Evolutionary conservation across 2,888 invertebrate genomes (phyloP), one percentile per base, ranked within the genome.

Genomic region (Parnassius smintheus): DNA sequence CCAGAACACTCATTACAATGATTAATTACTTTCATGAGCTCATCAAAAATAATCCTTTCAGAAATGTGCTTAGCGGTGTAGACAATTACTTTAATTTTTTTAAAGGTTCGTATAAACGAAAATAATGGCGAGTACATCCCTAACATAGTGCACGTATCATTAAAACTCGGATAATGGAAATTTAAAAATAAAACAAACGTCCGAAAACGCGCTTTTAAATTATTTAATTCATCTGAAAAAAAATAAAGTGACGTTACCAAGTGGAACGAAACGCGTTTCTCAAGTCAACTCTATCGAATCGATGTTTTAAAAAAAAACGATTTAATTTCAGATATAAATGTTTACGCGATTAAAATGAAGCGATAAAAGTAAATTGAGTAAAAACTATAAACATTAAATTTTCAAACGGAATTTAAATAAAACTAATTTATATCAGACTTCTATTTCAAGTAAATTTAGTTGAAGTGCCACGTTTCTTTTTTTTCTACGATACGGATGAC

Each of bases 231-330:
- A 2, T 25, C 2, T 25, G 25, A 25, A 25, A 25, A 42, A 55
- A 61, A 48, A 59, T 45, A 7, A 48, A 9, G 13, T 64, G 42
- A 64, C 56, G 22, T 53, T 56, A 60, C 56, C 42, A 53, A 44
- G 56, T 60, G 59, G 56, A 60, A 64, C 64, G 18, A 52, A 64
- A 64, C 22, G 60, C 56, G 56, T 64, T 56, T 56, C 48, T 60
- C 56, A 56, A 64, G 41, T 63, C 63, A 55, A 55, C 63, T 55
- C 55, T 63, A 42, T 60, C 64, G 60, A 64, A 64, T 64, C 56
- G 56, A 60, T 53, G 64, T 64, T 52, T 59, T 41, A 51, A 55
- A 57, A 55, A 57, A 64, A 63, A 64, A 54, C 9, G 13, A 58
- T 45, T 56, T 51, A 49, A 59, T 56, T 60, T 53, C 41, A 46